A percentile compares a stretch with the other conserved stretches of the same genome.
Evolutionary conservation across 2,888 invertebrate species (phyloP).

Genomic region (Leptarthrus brevirostris): DNA sequence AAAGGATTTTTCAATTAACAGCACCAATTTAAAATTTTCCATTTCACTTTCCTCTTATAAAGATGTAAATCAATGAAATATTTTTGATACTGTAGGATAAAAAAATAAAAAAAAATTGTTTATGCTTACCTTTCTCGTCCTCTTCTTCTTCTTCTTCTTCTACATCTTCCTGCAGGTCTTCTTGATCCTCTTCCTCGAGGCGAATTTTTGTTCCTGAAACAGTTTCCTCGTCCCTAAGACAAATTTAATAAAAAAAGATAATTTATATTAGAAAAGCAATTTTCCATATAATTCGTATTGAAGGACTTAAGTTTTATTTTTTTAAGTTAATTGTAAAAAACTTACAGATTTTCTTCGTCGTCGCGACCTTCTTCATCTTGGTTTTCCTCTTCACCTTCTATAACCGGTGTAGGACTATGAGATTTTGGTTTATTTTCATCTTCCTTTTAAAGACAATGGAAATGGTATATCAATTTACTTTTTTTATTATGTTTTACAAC

Average conservation of each 20-base stretch:
- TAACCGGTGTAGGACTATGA: constrained; percentile 72
- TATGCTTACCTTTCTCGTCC: constrained; percentile 36
- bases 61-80: too few species aligned
- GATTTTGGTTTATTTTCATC: constrained; percentile 72
- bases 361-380: constrained; percentile 74
- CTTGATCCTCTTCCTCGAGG: constrained; percentile 74
- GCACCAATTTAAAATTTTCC: too few species aligned
- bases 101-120: too few species aligned
- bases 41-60: not conserved
- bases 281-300: too few species aligned
- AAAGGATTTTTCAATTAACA: too few species aligned
- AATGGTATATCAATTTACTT: too few species aligned
- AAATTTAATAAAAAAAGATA: constrained; percentile 23
- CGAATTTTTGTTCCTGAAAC: constrained; percentile 79
- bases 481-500: too few species aligned
- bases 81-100: too few species aligned
- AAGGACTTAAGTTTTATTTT: constrained; percentile 52
- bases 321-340: constrained; percentile 62
- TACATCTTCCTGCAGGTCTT: constrained; percentile 70
- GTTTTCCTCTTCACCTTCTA: constrained; percentile 71
- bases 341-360: constrained; percentile 76
- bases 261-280: too few species aligned
- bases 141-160: constrained; percentile 65
- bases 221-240: constrained; percentile 78
- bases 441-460: too few species aligned